A percentile compares a stretch with the other conserved stretches of the same genome.
These are phyloP conservation scores for Agrotis ipsilon DNA, from an alignment of 2,888 invertebrate species.

Conservation along the genomic window DNA sequence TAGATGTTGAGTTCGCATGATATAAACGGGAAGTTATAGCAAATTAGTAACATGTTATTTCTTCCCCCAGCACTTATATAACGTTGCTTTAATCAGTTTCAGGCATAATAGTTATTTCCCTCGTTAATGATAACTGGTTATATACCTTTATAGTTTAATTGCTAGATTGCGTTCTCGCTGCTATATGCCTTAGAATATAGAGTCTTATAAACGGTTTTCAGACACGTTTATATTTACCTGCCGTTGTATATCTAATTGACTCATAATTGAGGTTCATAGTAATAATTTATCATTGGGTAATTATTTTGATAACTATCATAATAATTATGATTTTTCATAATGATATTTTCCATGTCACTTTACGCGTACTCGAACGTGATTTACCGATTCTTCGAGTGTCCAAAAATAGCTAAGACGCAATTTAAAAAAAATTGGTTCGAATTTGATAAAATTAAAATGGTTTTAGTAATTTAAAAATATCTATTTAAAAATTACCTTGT, in stretches of 20 bases:
- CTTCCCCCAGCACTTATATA: slow-evolving; percentile 25
- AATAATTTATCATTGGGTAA: too few species aligned
- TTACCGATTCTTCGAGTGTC: too few species aligned
- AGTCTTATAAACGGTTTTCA: slow-evolving; percentile 17
- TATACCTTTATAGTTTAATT: slow-evolving; percentile 54
- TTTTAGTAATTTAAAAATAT: too few species aligned
- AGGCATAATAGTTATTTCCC: slow-evolving; percentile 45
- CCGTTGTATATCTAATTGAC: slow-evolving; percentile 16
- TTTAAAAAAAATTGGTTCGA: too few species aligned
- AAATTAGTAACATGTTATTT: slow-evolving; percentile 31
- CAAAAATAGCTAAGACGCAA: too few species aligned
- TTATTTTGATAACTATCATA: too few species aligned
- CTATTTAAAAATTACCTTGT: too few species aligned
- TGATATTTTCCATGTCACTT: too few species aligned
- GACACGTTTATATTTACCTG: slow-evolving; percentile 2
- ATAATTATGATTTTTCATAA: too few species aligned
- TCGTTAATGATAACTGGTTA: slow-evolving; percentile 45
- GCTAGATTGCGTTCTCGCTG: slow-evolving; percentile 35
- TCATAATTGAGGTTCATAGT: not conserved
- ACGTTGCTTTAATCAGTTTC: slow-evolving; percentile 51
- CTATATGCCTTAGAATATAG: slow-evolving; percentile 30
- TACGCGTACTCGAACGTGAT: too few species aligned
- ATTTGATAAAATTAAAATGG: too few species aligned
- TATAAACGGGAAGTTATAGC: slow-evolving; percentile 31
- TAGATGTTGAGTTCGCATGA: slow-evolving; percentile 25